Conservation (phyloP, 2,888 invertebrate species). For the Cybosia mesomella region DNA sequence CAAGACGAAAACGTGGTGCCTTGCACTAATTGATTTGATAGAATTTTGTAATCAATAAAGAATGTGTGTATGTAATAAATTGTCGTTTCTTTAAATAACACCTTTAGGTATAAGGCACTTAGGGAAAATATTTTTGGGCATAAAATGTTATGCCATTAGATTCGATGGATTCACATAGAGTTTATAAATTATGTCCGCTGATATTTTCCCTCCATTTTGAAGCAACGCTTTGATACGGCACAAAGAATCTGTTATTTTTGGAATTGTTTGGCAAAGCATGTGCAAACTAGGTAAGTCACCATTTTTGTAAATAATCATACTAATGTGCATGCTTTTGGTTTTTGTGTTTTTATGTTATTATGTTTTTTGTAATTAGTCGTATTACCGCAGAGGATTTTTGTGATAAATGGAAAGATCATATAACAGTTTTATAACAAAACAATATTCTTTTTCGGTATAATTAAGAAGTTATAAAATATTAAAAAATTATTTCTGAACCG, state of each 20-base stretch:
- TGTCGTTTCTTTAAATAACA: constrained; percentile 51
- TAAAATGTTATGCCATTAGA: background rate
- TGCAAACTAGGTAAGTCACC: constrained; percentile 55
- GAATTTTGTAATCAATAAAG: constrained; percentile 60
- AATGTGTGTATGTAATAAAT: constrained; percentile 51
- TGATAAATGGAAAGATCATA: too few species aligned
- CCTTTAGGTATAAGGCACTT: constrained; percentile 33
- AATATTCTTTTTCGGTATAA: too few species aligned
- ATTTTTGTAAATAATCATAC: constrained; percentile 55
- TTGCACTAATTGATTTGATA: constrained; percentile 48
- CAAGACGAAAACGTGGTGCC: constrained; percentile 39
- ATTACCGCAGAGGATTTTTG: background rate
- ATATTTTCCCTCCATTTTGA: constrained; percentile 11
- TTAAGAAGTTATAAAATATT: too few species aligned
- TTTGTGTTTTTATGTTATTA: constrained; percentile 8
- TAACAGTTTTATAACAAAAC: too few species aligned
- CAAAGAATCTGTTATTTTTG: constrained; percentile 29
- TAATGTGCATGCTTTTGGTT: constrained; percentile 54
- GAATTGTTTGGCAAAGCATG: constrained; percentile 52
- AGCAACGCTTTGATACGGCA: constrained; percentile 39
- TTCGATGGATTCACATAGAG: too few species aligned
- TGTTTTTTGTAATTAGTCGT: constrained; percentile 19
- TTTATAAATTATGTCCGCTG: background rate
- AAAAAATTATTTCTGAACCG: too few species aligned
- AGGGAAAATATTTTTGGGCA: constrained; percentile 10